Percentiles rank a stretch among this genome's conserved stretches.
Evolutionary conservation across 2,888 invertebrate genomes (phyloP).

Genomic region (Vannuccia rotundouncinata): DNA sequence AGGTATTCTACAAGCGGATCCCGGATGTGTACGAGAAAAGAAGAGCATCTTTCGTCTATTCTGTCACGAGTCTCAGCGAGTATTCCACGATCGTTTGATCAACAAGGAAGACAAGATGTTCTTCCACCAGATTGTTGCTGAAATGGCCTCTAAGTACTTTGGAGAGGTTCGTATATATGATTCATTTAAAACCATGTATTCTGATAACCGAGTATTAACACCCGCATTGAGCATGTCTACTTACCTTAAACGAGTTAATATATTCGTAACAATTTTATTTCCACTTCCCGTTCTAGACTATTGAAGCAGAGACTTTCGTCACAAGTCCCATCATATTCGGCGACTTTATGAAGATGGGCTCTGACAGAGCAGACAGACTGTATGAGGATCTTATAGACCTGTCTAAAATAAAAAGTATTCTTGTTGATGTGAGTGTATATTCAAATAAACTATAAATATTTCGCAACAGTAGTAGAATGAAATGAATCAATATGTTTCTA

Average conservation of each 20-base stretch:
- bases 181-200: not conserved
- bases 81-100: slow-evolving; percentile 57
- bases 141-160: slow-evolving; percentile 56
- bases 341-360: slow-evolving; percentile 72
- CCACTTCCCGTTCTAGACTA: no score
- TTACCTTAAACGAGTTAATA: no score
- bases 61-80: slow-evolving; percentile 55
- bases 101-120: slow-evolving; percentile 55
- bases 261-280: no score
- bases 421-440: slow-evolving; percentile 62
- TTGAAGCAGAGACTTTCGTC: slow-evolving; percentile 50
- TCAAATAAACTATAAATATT: not conserved
- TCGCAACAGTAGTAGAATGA: not conserved
- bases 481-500: not conserved
- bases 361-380: slow-evolving; percentile 66
- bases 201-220: no score
- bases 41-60: slow-evolving; percentile 54
- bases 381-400: slow-evolving; percentile 77
- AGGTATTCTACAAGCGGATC: slow-evolving; percentile 71
- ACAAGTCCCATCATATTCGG: slow-evolving; percentile 66
- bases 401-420: slow-evolving; percentile 65
- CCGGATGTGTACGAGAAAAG: slow-evolving; percentile 54
- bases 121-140: slow-evolving; percentile 54
- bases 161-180: slow-evolving; percentile 47
- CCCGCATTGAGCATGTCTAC: no score